Evolutionary conservation across 1,140 invertebrate species (phyloP), one percentile per base, ranked within the genome.

Genomic region (Drosophila quadrilineata): DNA sequence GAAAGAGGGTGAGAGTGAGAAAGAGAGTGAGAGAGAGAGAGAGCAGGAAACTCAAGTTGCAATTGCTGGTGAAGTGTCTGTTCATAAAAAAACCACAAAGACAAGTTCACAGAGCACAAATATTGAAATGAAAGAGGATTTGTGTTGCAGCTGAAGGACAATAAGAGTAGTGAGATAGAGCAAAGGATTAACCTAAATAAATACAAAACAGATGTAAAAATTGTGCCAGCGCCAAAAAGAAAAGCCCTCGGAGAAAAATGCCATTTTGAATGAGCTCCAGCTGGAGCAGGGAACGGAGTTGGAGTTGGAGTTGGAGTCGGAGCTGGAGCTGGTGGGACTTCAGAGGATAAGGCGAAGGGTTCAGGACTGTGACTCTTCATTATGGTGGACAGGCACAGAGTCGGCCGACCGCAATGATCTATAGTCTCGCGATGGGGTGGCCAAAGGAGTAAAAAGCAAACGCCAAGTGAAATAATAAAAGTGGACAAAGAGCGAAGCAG

Each of bases 151-250:
- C 22, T 63, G 52, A 52, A 38, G 10, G 22, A 56, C 3, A 29
- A 10, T 6, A 2, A 54, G 26, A 9, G 10, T 4, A 40, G 14
- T n/a, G 19, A 36, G 22, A 14, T 17, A 24, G 48, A 56, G 41
- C 48, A 57, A 66, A 74, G 79, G 79, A 84, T 84, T 84, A 84
- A 77, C 73, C 79, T 84, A 82, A 84, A 84, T 84, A 84, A 84
- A 85, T 62, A 85, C 40, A 85, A 84, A 84, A 84, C 66, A 74
- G 69, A 66, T 82, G 77, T 71, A 68, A 70, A 67, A 76, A 76
- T 70, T 84, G 74, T 84, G 64, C 69, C 59, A 40, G 40, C 41
- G 33, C 33, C 35, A 50, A 52, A 53, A 46, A 45, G 38, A 54
- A 43, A 33, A 31, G 38, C 28, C 46, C 29, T 35, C 43, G 52